Conservation (phyloP, 1,140 invertebrate genomes). For the Papilio xuthus region DNA sequence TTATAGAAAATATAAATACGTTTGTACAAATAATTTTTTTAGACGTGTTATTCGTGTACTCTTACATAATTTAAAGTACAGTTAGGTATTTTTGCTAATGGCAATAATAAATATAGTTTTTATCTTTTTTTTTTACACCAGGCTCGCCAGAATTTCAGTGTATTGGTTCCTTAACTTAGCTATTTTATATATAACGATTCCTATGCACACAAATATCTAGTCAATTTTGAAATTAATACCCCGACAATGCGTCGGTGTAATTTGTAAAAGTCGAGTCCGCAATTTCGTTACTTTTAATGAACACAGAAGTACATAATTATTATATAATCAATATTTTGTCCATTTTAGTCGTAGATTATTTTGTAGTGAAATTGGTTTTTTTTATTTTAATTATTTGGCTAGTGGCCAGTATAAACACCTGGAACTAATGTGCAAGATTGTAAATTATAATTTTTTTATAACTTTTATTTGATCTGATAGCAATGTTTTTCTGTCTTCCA, state of each 20-base stretch:
- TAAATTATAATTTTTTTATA: conserved; percentile 56
- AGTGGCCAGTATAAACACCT: conserved; percentile 66
- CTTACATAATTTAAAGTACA: conserved; percentile 77
- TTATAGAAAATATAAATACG: conserved; percentile 60
- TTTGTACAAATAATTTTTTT: conserved; percentile 70
- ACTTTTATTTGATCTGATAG: conserved; percentile 74
- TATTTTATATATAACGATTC: conserved; percentile 78
- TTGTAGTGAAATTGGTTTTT: conserved; percentile 72
- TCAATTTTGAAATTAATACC: conserved; percentile 80
- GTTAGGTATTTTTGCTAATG: conserved; percentile 73
- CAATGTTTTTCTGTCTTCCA: conserved; percentile 80
- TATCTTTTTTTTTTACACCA: conserved; percentile 67
- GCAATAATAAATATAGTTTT: conserved; percentile 76
- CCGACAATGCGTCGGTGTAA: conserved; percentile 66
- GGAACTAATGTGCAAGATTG: conserved; percentile 63
- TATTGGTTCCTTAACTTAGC: conserved; percentile 81
- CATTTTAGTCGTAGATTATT: conserved; percentile 70
- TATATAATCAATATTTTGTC: conserved; percentile 69
- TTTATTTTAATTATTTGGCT: conserved; percentile 70
- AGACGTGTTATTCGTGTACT: conserved; percentile 73
- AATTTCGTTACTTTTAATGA: conserved; percentile 63
- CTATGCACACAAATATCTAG: conserved; percentile 81
- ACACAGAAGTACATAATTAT: conserved; percentile 74
- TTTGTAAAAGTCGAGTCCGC: conserved; percentile 64
- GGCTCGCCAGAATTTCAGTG: conserved; percentile 75